Base-by-base conservation (phyloP, 2,113 vertebrate species). In the Oxygymnocypris stewartii region DNA sequence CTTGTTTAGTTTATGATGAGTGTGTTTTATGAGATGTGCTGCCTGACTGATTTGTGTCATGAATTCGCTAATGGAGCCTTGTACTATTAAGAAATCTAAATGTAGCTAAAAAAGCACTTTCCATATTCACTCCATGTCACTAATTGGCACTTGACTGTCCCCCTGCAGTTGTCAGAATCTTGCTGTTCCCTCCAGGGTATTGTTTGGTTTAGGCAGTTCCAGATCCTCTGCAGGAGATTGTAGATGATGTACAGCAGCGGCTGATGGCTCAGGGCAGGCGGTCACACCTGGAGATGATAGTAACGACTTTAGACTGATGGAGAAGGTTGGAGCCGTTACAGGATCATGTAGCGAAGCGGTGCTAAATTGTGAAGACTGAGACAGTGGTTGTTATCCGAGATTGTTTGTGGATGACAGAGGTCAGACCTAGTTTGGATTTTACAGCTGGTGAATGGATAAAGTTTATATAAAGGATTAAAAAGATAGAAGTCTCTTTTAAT, bases 201-300 rank as follows among this genome's bases (percentile, higher is more conserved):
- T 84, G 82, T 84, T 84, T 84, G 82, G 67, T 84, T 83, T 74
- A 75, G 82, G 31, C 12, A 6, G 47, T 74, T 31, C 49, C 82
- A 74, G 82, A 73, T 57, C 69, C 82, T 84, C 82, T 7, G 51
- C 82, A 40, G 82, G 82, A 75, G 47, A 74, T 84, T 84, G 82
- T 84, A 71, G 82, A 84, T 84, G 67, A 84, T 74, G 69, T 84
- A 42, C 69, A 74, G 82, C 67, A 25, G 82, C 2, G 23, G 69
- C 67, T 84, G 67, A 84, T 73, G 81, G 82, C 82, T 84, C 69
- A 14, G 82, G 82, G 69, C 82, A 75, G 69, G 49, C 49, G 47
- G 47, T 84, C 82, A 84, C 82, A 84, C 82, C 82, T 84, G 82
- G 82, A 84, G 82, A 47, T 84, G 82, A 84, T 84, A 59, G 51